Percentiles rank a stretch among this genome's conserved stretches.
Conservation (phyloP, 2,888 invertebrate species). For the Temnothorax rugatulus region DNA sequence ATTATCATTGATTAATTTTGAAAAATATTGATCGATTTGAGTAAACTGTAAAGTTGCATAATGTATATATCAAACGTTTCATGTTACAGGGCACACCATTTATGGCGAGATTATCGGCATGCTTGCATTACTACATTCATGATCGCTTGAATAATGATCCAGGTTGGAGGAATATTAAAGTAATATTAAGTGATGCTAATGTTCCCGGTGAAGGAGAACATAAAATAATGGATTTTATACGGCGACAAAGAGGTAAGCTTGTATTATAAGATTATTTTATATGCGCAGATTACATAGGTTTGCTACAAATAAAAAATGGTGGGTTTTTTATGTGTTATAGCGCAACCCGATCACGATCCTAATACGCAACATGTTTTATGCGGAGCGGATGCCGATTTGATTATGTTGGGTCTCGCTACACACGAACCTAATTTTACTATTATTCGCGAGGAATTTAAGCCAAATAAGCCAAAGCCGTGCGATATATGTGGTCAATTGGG, state of each 20-base stretch:
- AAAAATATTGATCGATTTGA: background rate
- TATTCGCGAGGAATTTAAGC: slow-evolving; percentile 99
- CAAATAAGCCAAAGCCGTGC: slow-evolving; percentile 98
- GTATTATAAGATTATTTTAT: slow-evolving; percentile 12
- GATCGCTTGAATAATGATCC: slow-evolving; percentile 96
- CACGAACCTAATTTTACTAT: slow-evolving; percentile 99
- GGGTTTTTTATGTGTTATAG: slow-evolving; percentile 84
- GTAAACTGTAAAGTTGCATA: background rate
- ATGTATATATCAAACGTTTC: slow-evolving; percentile 5
- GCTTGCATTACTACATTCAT: slow-evolving; percentile 96
- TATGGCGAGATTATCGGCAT: slow-evolving; percentile 95
- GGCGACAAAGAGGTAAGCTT: slow-evolving; percentile 93
- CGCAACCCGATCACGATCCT: slow-evolving; percentile 98
- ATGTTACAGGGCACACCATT: slow-evolving; percentile 95
- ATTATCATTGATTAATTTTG: background rate
- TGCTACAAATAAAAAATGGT: slow-evolving; percentile 28
- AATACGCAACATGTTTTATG: slow-evolving; percentile 99
- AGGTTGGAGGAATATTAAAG: slow-evolving; percentile 97
- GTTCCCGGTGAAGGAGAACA: slow-evolving; percentile 99
- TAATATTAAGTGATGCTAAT: slow-evolving; percentile 99
- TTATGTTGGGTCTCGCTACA: slow-evolving; percentile 99
- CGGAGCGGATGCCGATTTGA: slow-evolving; percentile 99
- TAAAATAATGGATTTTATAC: slow-evolving; percentile 99
- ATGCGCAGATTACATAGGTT: slow-evolving; percentile 2
- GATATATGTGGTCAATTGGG: slow-evolving; percentile 97